A percentile compares a stretch with the other conserved stretches of the same genome.
Conservation (phyloP, 2,113 vertebrate species). For the Tinamus guttatus region DNA sequence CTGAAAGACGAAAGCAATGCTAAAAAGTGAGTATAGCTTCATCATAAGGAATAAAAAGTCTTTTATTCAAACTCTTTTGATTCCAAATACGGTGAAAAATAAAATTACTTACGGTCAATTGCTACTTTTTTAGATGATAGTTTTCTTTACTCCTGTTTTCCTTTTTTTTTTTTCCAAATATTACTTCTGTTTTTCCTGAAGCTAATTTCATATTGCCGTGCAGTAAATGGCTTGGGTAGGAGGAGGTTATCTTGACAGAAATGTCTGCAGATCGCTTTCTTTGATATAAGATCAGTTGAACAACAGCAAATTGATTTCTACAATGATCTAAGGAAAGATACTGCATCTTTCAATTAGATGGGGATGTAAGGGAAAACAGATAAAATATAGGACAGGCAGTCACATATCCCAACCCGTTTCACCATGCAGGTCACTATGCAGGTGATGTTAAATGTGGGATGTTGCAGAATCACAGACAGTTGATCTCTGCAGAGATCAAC, state of each 20-base stretch:
- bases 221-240: background rate
- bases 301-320: background rate
- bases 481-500: too few relatives aligned
- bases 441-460: background rate
- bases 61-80: background rate
- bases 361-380: background rate
- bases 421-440: background rate
- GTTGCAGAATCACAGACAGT: background rate
- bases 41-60: background rate
- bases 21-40: background rate
- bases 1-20: background rate
- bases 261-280: background rate
- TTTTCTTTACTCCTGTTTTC: background rate
- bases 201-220: background rate
- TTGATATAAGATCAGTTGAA: background rate
- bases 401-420: background rate
- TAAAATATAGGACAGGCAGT: accelerated
- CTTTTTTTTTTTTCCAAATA: background rate
- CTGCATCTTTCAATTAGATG: background rate
- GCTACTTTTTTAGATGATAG: accelerated
- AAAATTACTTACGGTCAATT: background rate
- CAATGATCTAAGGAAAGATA: background rate
- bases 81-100: background rate
- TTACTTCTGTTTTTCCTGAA: background rate
- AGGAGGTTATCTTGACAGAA: background rate